Base-by-base conservation (phyloP, 2,797 vertebrate genomes). In the Kryptolebias ocellatus region DNA sequence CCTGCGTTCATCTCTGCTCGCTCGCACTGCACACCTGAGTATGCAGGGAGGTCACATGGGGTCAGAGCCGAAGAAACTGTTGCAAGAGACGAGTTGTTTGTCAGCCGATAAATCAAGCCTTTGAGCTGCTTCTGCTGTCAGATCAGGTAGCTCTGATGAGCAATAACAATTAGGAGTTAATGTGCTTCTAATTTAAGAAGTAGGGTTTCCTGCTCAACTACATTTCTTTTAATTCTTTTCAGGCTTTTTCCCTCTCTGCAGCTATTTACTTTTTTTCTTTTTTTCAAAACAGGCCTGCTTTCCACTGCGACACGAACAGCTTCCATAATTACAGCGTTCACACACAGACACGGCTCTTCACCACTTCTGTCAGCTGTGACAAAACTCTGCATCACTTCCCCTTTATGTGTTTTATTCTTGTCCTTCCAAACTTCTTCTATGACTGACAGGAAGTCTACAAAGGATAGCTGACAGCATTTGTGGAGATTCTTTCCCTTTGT, bases 231-330 rank as follows among this genome's bases (percentile, higher is more conserved):
- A 7, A 78, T 78, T 79, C 60, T 75, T 67, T 6, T 73, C 70
- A 67, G 12, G 27, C 8, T 5, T 16, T 60, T 53, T 64, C 15
- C 53, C 51, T 29, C 62, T 73, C 75, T 63, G 64, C 70, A 67
- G 83, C 64, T 27, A 60, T 67, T 2, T 53, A 24, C 20, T 24
- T 34, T 34, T 34, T 5, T 6, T 34, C 5, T 34, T 6, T 6
- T 6, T 72, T 61, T 53, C 7, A 2, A 71, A 67, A 75, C 83
- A 84, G 62, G 69, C 65, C 80, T 56, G 58, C 75, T 31, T 55
- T 46, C 29, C 47, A 17, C 58, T n/a, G 17, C 5, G 15, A 60
- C n/a, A 28, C 52, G 39, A 28, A 66, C 3, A 60, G 27, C 3
- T 57, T 9, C 14, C 4, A 44, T 42, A 52, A 61, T 63, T 45